Evolutionary conservation across 2,113 vertebrate species (phyloP), one percentile per base, ranked within the genome.

Genomic region (Pagrus major): DNA sequence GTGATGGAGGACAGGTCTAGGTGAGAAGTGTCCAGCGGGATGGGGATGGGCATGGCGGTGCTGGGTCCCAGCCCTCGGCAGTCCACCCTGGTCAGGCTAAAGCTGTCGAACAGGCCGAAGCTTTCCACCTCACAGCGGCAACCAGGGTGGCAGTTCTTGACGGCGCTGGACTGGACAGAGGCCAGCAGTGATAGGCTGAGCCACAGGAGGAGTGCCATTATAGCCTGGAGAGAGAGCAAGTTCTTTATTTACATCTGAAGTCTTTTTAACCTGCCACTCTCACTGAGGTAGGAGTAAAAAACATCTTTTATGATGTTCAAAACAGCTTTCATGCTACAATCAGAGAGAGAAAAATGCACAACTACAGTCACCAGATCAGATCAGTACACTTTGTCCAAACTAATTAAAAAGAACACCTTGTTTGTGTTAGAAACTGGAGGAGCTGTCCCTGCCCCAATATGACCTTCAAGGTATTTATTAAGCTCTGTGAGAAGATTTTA

Each of bases 71-170:
- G 88, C 16, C 95, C 93, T 1, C 96, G 95, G 86, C 98, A 99
- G 82, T 98, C 96, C 74, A 98, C 98, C 25, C 96, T 96, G 39
- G 97, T 99, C 86, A 99, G 85, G 82, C 98, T 99, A 93, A 99
- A 99, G 93, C 98, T 99, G 90, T 98, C 96, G 0, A 99, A 99
- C 71, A 98, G 95, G 35, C 98, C 98, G 1, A 97, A 99, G 72
- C 94, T 99, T 90, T 99, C 97, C 89, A 98, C 97, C 64, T 99
- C 97, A 0, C 98, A 99, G 71, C 90, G 96, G 86, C 98, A 99
- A 21, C 96, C 94, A 0, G 96, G 96, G 86, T 97, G 97, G 89
- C 98, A 99, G 70, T 95, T 96, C 92, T 93, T 96, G 56, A 94
- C 92, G 0, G 42, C 10, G 23, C 72, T 85, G 71, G 85, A 84